phyloP scores from a whole-genome alignment of 2,797 vertebrate genomes.

The Melanotaenia nigrans region DNA sequence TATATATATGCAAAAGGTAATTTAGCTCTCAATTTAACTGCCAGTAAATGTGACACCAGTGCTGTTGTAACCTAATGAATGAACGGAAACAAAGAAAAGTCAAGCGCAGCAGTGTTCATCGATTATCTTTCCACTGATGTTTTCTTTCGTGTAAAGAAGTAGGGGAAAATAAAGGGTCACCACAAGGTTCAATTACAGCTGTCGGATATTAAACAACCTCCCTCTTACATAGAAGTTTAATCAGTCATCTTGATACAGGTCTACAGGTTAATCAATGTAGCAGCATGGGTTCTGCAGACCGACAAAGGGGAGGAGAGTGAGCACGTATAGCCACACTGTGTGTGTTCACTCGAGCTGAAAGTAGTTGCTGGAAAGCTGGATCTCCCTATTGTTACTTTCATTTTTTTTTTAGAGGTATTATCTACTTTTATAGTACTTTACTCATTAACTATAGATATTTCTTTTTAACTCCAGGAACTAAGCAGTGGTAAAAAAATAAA shows the following conservation, averaged over 20 bases:
- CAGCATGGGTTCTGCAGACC: slow-evolving; percentile 37
- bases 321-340: slow-evolving; percentile 16
- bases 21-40: slow-evolving; percentile 24
- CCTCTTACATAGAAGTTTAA: slow-evolving; percentile 63
- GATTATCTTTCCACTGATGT: slow-evolving; percentile 51
- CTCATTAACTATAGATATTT: slow-evolving; percentile 1
- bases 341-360: slow-evolving; percentile 43
- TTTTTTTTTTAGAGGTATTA: neutral
- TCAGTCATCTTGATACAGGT: slow-evolving; percentile 64
- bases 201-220: slow-evolving; percentile 54
- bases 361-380: slow-evolving; percentile 7
- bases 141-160: slow-evolving; percentile 61
- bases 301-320: slow-evolving; percentile 26
- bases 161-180: slow-evolving; percentile 13
- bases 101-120: slow-evolving; percentile 23
- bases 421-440: neutral
- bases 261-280: slow-evolving; percentile 67
- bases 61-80: slow-evolving; percentile 30
- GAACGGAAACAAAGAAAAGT: neutral
- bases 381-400: slow-evolving; percentile 3
- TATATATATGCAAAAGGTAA: slow-evolving; percentile 32
- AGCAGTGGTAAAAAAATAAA: slow-evolving; percentile 11
- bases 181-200: slow-evolving; percentile 32
- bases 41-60: slow-evolving; percentile 14
- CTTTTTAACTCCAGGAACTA: neutral